These are phyloP conservation scores for Celastrina argiolus DNA, from an alignment of 2,888 invertebrate genomes.

Conservation along the genomic window DNA sequence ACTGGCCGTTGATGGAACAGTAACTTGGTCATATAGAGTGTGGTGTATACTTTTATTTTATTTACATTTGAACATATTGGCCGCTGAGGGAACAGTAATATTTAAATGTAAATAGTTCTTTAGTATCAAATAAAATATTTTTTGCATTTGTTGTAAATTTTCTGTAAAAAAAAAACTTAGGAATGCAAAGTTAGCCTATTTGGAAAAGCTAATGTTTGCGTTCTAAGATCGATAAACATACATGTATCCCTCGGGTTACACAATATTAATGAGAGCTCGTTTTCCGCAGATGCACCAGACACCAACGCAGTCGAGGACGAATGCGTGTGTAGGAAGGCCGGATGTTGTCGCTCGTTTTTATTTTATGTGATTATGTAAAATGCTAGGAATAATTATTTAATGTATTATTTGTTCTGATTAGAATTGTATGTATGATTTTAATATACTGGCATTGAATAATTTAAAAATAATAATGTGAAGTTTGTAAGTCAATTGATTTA, in stretches of 20 bases:
- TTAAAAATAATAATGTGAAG: too few relatives aligned
- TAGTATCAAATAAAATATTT: too few relatives aligned
- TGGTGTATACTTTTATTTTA: background rate
- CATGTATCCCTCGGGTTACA: background rate
- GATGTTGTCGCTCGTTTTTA: background rate
- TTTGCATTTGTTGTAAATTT: too few relatives aligned
- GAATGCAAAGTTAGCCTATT: background rate
- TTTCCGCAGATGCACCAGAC: background rate
- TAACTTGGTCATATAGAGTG: background rate
- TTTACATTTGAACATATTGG: background rate
- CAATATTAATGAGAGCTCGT: background rate
- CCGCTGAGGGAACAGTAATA: background rate
- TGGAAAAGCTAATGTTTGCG: background rate
- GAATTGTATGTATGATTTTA: too few relatives aligned
- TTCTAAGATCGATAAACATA: background rate
- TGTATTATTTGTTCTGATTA: too few relatives aligned
- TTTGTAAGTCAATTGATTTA: too few relatives aligned
- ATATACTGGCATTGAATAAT: too few relatives aligned
- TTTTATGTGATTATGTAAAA: too few relatives aligned
- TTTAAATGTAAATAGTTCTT: background rate
- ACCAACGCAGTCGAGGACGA: background rate
- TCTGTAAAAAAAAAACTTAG: background rate
- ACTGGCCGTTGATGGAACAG: constrained; percentile 4
- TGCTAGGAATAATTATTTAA: too few relatives aligned
- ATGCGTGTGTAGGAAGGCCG: background rate